Percentiles rank a stretch among this genome's conserved stretches.
Evolutionary conservation across 2,113 vertebrate genomes (phyloP).

Genomic region (Bubo blakistoni): DNA sequence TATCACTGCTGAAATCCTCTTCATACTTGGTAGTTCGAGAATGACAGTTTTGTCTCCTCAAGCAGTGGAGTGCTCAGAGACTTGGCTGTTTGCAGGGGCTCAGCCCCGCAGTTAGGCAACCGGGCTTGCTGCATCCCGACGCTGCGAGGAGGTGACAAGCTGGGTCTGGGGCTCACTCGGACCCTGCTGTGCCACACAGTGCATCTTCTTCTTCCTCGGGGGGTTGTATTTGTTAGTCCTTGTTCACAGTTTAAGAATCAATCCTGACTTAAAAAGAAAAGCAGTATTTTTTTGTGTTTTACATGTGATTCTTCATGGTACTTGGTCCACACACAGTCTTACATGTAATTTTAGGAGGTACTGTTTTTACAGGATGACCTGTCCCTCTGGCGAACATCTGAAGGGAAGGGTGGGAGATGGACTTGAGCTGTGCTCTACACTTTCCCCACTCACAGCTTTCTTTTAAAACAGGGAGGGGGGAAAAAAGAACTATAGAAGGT

Average conservation of each 20-base stretch:
- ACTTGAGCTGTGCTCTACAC: background rate
- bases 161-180: accelerated
- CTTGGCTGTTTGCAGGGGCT: background rate
- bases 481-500: background rate
- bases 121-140: background rate
- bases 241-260: background rate
- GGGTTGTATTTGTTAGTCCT: background rate
- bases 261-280: background rate
- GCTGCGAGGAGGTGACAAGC: background rate
- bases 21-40: background rate
- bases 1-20: background rate
- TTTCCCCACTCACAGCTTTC: background rate
- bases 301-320: background rate
- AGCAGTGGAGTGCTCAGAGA: background rate
- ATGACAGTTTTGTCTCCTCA: background rate
- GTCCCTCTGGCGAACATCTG: accelerated
- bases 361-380: background rate
- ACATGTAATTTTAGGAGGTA: background rate
- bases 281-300: background rate
- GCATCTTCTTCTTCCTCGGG: background rate
- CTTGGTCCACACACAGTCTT: background rate
- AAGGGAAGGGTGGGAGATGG: background rate
- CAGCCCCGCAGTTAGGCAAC: background rate
- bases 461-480: background rate
- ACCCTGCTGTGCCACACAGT: accelerated